These are phyloP conservation scores for Vanessa atalanta DNA, from an alignment of 1,140 invertebrate genomes.

Conservation along the genomic window DNA sequence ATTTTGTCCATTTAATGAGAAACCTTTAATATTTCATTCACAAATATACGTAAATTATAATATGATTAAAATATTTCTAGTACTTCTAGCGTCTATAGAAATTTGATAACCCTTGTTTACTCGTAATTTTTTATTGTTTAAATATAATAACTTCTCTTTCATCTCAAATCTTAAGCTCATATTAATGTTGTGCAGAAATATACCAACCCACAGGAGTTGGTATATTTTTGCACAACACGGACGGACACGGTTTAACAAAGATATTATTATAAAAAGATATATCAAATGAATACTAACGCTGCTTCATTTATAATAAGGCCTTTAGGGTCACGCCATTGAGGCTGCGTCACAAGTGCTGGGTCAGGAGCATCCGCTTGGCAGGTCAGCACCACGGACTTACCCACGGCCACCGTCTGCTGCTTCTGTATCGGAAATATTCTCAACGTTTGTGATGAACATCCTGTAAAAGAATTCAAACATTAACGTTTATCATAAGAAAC, in stretches of 20 bases:
- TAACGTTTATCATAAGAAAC: not conserved
- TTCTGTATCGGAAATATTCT: constrained; percentile 85
- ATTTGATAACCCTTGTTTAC: not conserved
- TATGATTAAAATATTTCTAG: too few relatives aligned
- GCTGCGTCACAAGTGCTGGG: constrained; percentile 82
- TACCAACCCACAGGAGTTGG: too few relatives aligned
- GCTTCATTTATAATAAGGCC: constrained; percentile 84
- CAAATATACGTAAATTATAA: too few relatives aligned
- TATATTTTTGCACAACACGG: too few relatives aligned
- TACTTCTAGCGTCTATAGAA: too few relatives aligned
- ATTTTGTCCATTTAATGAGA: too few relatives aligned
- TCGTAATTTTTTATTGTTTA: not conserved
- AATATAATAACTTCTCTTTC: not conserved
- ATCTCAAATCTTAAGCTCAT: too few relatives aligned
- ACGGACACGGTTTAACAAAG: too few relatives aligned
- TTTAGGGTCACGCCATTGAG: constrained; percentile 87
- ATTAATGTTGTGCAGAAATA: too few relatives aligned
- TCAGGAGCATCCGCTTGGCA: constrained; percentile 85
- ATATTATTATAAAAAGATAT: not conserved
- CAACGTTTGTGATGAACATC: constrained; percentile 77
- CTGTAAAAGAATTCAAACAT: constrained; percentile 47
- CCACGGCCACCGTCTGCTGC: constrained; percentile 85
- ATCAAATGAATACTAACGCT: constrained; percentile 76
- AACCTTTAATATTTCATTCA: too few relatives aligned
- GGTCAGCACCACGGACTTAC: constrained; percentile 86